A percentile compares a stretch with the other conserved stretches of the same genome.
phyloP scores from a whole-genome alignment of 2,113 vertebrate species.

The Siniperca knerii region DNA sequence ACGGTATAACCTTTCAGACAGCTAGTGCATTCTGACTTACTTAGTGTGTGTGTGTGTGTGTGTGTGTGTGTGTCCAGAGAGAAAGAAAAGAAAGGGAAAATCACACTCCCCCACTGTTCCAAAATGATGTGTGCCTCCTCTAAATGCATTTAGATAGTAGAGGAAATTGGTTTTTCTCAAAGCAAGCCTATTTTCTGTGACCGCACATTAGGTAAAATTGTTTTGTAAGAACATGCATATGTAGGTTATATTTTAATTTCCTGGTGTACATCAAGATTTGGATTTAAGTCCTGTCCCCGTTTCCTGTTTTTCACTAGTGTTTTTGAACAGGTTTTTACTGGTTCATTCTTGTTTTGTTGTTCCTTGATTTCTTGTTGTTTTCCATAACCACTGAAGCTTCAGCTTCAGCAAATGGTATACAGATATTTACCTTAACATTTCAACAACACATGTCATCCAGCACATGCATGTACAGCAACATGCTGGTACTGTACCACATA shows the following conservation, averaged over 20 bases:
- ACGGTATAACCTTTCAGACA: neutral
- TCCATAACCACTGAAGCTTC: neutral
- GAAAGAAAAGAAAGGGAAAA: neutral
- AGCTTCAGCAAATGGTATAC: neutral
- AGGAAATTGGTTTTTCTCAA: slow-evolving; percentile 21
- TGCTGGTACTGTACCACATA: neutral
- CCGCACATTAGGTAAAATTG: neutral
- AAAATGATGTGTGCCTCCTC: neutral
- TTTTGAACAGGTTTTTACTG: neutral
- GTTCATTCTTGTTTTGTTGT: neutral
- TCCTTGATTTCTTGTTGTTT: neutral
- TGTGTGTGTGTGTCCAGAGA: neutral
- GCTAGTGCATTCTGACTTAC: neutral
- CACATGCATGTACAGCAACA: neutral
- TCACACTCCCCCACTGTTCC: neutral
- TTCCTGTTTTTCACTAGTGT: neutral
- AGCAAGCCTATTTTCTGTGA: neutral
- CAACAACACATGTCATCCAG: neutral
- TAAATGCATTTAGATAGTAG: neutral
- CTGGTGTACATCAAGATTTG: neutral
- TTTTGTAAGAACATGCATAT: neutral
- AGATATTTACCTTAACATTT: neutral
- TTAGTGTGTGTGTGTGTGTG: no score
- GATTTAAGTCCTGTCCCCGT: neutral
- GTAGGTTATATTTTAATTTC: neutral